Base-by-base conservation (phyloP, 2,797 vertebrate species). In the Sebastes glaucus region DNA sequence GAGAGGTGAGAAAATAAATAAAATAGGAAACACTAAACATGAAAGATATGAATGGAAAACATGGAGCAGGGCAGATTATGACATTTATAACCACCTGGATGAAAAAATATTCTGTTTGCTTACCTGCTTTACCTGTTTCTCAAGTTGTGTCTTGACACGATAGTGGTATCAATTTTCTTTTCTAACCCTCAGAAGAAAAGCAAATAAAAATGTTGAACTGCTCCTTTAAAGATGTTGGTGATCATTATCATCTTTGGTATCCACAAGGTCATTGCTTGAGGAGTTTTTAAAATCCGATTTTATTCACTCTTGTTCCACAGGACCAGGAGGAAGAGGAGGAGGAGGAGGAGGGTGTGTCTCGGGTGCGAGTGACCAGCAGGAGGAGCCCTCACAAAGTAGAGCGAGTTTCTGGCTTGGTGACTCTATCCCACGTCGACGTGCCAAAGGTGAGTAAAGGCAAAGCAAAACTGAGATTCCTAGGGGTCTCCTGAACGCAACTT, bases 321-420 rank as follows among this genome's bases (percentile, higher is more conserved):
- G 86, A 85, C 28, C 81, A 81, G 84, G 80, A 85, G 64, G 92
- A 81, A 80, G 35, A 38, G 35, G 78, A 86, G 70, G 93, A 82
- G 82, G 79, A 86, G 64, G 93, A 93, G 66, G 93, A 94, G 62
- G 92, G 92, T 22, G 94, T 95, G 81, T 94, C 92, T 65, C 94
- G 94, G 79, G 97, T 97, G 55, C 92, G 90, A 81, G 96, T 97
- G 91, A 97, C 96, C 8, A 96, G 95, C 52, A 96, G 96, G 88
- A 95, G 93, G 78, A 97, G 94, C 2, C 92, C 95, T 84, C 95
- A 95, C 77, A 96, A 95, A 7, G 94, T 96, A 80, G 95, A 96
- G 92, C 95, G 93, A 0, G 94, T 97, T 38, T 95, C 94, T 33
- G 96, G 95, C 60, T 72, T 97, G 87, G 96, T 97, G 85, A 90